Base-by-base conservation (phyloP, 1,140 invertebrate species). In the Lycorma delicatula region DNA sequence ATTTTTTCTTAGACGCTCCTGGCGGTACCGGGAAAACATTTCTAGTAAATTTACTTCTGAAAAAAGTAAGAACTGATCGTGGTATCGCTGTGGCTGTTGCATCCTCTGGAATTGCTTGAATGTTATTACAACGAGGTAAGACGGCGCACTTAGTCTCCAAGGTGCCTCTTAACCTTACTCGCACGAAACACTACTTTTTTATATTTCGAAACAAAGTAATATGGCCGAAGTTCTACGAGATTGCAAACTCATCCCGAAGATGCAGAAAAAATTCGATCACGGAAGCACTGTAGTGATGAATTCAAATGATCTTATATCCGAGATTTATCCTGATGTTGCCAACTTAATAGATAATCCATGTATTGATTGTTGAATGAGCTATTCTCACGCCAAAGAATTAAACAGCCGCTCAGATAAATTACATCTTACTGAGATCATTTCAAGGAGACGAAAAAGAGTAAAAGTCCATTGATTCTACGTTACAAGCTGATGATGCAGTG, bases 31-130 rank as follows among this genome's bases (percentile, higher is more conserved):
- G 64, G 20, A 68, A 66, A 54, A 65, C 58, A 36, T 67, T 65
- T 57, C 31, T 65, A 23, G 64, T 61, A 18, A 60, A 57, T 27
- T 52, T 63, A 11, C 18, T 69, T 9, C 58, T 63, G 11, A 51
- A 61, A 31, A 56, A 57, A 28, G 22, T 71, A 3, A 60, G 66
- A 60, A 56, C 29, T 9, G 2, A 63, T 27, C 58, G 62, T 18
- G 54, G 58, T 50, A 61, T 67, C 44, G 66, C 68, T 18, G 25
- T 72, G 11, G 68, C 68, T 28, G 62, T 71, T 16, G 72, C 74
- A 16, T 74, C 66, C 26, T 71, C 72, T 20, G 73, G 73, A 18
- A 73, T 76, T 22, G 71, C 71, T n/a, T 67, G 72, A 20, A 56
- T 67, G 12, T 54, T 71, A 13, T 41, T 64, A 28, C 22, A 57